Percentiles rank a stretch among this genome's conserved stretches.
Conservation (phyloP, 2,888 invertebrate genomes). For the Andricus curvator region DNA sequence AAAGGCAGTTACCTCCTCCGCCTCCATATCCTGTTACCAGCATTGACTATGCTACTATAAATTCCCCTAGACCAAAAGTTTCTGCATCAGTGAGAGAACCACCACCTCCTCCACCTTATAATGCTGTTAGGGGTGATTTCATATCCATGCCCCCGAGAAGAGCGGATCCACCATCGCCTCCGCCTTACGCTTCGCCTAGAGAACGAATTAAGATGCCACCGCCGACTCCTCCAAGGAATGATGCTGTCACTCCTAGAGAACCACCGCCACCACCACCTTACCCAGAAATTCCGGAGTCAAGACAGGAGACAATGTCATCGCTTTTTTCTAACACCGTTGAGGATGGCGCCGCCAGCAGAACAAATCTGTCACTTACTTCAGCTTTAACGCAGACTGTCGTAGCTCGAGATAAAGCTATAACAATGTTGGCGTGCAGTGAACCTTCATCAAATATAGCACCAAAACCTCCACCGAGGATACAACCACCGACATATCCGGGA, state of each 20-base stretch:
- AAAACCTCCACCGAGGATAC: constrained; percentile 81
- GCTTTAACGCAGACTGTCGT: constrained; percentile 18
- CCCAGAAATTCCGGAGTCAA: constrained; percentile 72
- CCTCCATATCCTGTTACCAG: constrained; percentile 78
- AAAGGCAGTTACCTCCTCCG: constrained; percentile 80
- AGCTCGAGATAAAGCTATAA: not conserved
- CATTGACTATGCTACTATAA: constrained; percentile 66
- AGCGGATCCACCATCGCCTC: constrained; percentile 84
- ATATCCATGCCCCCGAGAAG: constrained; percentile 82
- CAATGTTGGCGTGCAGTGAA: constrained; percentile 21
- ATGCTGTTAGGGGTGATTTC: constrained; percentile 82
- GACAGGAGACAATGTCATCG: constrained; percentile 48
- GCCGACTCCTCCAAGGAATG: constrained; percentile 75
- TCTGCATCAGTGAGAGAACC: constrained; percentile 64
- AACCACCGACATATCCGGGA: constrained; percentile 78
- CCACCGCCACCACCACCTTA: constrained; percentile 83
- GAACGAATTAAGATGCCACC: constrained; percentile 76
- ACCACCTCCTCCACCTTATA: constrained; percentile 84
- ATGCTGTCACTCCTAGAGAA: constrained; percentile 80
- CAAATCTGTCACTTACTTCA: constrained; percentile 45
- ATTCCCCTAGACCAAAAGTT: constrained; percentile 60
- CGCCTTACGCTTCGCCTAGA: constrained; percentile 78
- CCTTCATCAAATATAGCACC: constrained; percentile 79
- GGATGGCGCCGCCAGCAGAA: constrained; percentile 51
- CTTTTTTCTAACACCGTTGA: constrained; percentile 2